Percentiles rank a stretch among this genome's conserved stretches.
phyloP scores from a whole-genome alignment of 2,113 vertebrate species.

The Columba janthina region DNA sequence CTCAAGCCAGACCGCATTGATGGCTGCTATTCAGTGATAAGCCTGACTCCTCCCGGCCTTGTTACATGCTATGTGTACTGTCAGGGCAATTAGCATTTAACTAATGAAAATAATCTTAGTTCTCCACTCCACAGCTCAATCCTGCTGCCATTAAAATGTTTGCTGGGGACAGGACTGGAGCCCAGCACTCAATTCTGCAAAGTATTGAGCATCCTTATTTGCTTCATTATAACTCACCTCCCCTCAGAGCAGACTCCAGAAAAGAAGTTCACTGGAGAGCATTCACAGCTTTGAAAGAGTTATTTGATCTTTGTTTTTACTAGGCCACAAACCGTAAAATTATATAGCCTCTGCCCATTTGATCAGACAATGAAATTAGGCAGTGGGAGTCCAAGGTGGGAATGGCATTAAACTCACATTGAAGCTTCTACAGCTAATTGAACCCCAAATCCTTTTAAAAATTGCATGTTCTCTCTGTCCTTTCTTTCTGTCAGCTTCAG shows the following conservation, averaged over 20 bases:
- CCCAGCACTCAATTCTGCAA: neutral
- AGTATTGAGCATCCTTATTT: neutral
- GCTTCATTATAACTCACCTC: neutral
- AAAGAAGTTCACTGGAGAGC: neutral
- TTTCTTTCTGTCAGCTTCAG: neutral
- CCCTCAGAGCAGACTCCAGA: neutral
- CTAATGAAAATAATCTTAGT: neutral
- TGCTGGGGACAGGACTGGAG: neutral
- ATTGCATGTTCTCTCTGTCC: neutral
- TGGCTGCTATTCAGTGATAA: neutral
- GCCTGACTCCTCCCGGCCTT: neutral
- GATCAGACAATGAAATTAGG: neutral
- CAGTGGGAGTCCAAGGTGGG: neutral
- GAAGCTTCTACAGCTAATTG: neutral
- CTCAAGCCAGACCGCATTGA: neutral
- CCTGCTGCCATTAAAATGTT: neutral
- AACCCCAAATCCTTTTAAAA: neutral
- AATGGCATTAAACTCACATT: neutral
- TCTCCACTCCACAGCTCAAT: neutral
- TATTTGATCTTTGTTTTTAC: neutral
- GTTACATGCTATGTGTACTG: neutral
- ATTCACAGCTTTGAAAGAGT: neutral
- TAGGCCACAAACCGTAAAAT: neutral
- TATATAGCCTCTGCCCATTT: neutral
- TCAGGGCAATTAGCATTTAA: neutral